Percentiles rank a stretch among this genome's conserved stretches.
Conservation (phyloP, 2,888 invertebrate genomes). For the Ypsolopha sequella region DNA sequence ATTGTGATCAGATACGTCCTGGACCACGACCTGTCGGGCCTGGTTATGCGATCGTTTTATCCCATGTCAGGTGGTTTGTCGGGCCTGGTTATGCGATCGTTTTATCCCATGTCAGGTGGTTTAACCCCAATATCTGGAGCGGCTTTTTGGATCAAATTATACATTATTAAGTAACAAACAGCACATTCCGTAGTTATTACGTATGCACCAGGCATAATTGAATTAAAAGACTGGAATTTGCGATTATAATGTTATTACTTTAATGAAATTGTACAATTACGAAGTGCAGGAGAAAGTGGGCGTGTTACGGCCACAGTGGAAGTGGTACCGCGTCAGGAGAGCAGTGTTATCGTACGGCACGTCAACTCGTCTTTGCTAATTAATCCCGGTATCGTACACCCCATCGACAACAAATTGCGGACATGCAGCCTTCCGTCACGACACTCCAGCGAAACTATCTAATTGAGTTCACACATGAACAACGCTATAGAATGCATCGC, state of each 20-base stretch:
- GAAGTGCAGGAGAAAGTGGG: background rate
- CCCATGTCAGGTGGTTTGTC: slow-evolving; percentile 27
- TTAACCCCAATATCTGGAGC: slow-evolving; percentile 16
- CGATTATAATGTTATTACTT: too few relatives aligned
- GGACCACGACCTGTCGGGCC: slow-evolving; percentile 20
- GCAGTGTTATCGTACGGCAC: slow-evolving; percentile 6
- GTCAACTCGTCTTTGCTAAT: slow-evolving; percentile 22
- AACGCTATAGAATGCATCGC: slow-evolving; percentile 33
- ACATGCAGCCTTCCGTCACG: slow-evolving; percentile 14
- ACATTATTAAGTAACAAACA: slow-evolving; percentile 18
- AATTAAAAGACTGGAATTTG: too few relatives aligned
- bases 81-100: slow-evolving; percentile 21
- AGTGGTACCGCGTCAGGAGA: background rate
- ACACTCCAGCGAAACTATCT: slow-evolving; percentile 35
- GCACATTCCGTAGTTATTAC: background rate
- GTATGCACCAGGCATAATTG: too few relatives aligned
- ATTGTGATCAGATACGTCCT: slow-evolving; percentile 32
- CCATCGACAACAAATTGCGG: slow-evolving; percentile 29
- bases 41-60: slow-evolving; percentile 23
- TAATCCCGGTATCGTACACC: slow-evolving; percentile 23
- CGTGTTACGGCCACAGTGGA: background rate
- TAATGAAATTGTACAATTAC: background rate
- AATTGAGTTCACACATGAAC: slow-evolving; percentile 53
- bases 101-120: slow-evolving; percentile 24
- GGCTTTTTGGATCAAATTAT: slow-evolving; percentile 15